Base-by-base conservation (phyloP, 2,797 vertebrate species). In the Rhinichthys osculus region DNA sequence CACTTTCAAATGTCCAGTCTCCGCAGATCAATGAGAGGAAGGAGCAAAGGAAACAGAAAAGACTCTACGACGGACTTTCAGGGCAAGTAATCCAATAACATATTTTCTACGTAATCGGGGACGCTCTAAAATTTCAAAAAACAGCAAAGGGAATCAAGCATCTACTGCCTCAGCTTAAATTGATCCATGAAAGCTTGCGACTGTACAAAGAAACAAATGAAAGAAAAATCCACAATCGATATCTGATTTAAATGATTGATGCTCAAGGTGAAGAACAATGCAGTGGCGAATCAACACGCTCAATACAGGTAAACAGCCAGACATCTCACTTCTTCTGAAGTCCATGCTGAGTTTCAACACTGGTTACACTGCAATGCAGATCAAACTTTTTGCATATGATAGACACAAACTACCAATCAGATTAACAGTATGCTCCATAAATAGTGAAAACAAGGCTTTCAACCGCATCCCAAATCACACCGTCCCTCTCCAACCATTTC, bases 1-100 rank as follows among this genome's bases (percentile, higher is more conserved):
- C 67, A 30, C 57, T 52, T 88, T 59, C 80, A 82, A 85, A 86
- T 10, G 47, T 73, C 82, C 62, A 71, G 67, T 82, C 77, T 84
- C 77, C 38, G 19, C 59, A 67, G 81, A 67, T 86, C 84, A 73
- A 82, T 88, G 50, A 78, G 23, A 47, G 57, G 66, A 69, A 76
- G 64, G 44, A 50, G 47, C 16, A 16, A 19, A 76, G 69, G 47
- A 79, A 85, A 85, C 19, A 54, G 19, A 66, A 71, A 57, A 84
- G 64, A 69, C 50, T 11, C 6, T 57, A 52, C n/a, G 9, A 38
- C 47, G 1, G 17, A 84, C 57, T 67, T 67, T 69, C 33, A 47
- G 72, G 82, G 6, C 6, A 52, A 66, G 35, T 57, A 30, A 78
- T 84, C 47, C 62, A 84, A 78, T 42, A 40, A 78, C 44, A 67